Evolutionary conservation across 2,888 invertebrate species (phyloP).

Genomic region (Cantharis nigra): DNA sequence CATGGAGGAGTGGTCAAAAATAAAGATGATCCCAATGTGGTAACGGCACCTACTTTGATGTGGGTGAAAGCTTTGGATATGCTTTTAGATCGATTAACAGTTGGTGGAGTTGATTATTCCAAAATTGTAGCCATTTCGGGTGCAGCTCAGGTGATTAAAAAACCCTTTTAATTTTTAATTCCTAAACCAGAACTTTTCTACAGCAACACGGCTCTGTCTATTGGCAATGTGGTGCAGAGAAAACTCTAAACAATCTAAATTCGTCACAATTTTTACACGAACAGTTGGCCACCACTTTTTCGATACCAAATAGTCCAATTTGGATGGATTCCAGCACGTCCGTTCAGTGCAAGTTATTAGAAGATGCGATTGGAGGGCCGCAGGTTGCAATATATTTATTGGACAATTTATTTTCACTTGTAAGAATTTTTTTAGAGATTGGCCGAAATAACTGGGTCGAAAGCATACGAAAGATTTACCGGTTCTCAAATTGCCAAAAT

Average conservation of each 20-base stretch:
- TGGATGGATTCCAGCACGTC: slow-evolving; percentile 96
- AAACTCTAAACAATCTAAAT: slow-evolving; percentile 67
- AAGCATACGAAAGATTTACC: slow-evolving; percentile 89
- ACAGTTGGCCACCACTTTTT: slow-evolving; percentile 80
- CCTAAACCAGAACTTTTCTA: not conserved
- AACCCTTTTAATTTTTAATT: not conserved
- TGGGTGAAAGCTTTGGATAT: slow-evolving; percentile 96
- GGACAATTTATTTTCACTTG: not conserved
- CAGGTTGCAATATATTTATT: slow-evolving; percentile 56
- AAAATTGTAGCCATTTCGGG: slow-evolving; percentile 86
- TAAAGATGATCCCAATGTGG: slow-evolving; percentile 59
- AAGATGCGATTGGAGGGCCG: slow-evolving; percentile 75
- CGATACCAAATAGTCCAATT: slow-evolving; percentile 80
- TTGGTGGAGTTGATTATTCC: slow-evolving; percentile 81
- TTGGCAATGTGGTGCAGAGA: slow-evolving; percentile 81
- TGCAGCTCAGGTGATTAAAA: slow-evolving; percentile 77
- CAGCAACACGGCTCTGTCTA: slow-evolving; percentile 98
- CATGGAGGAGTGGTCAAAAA: slow-evolving; percentile 65
- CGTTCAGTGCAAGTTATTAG: slow-evolving; percentile 76
- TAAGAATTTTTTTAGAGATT: slow-evolving; percentile 63
- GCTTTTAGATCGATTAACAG: slow-evolving; percentile 80
- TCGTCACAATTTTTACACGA: slow-evolving; percentile 79
- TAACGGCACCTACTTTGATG: slow-evolving; percentile 85
- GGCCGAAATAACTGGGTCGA: slow-evolving; percentile 81
- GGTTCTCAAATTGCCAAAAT: slow-evolving; percentile 94